These are phyloP conservation scores for Sphyrna mokarran DNA, from an alignment of 2,113 vertebrate genomes.

Conservation along the genomic window DNA sequence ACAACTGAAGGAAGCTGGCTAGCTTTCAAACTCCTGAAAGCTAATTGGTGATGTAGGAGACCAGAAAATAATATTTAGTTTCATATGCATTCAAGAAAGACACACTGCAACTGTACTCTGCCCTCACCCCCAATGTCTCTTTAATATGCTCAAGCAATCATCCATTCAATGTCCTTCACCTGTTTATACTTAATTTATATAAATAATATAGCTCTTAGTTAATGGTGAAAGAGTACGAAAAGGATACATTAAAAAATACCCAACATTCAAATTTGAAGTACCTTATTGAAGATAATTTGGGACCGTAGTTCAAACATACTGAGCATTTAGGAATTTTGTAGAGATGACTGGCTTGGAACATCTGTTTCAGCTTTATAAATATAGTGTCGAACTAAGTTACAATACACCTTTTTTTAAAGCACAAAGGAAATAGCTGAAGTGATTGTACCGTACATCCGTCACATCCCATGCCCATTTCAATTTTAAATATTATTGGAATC, in stretches of 20 bases:
- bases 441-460: neutral
- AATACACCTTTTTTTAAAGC: too few relatives aligned
- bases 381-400: neutral
- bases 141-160: too few relatives aligned
- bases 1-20: neutral
- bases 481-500: neutral
- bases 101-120: too few relatives aligned
- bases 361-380: neutral
- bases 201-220: neutral
- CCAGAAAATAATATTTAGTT: too few relatives aligned
- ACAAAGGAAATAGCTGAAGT: neutral
- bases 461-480: neutral
- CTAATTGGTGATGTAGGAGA: too few relatives aligned
- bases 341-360: neutral
- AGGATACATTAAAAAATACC: neutral
- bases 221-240: neutral
- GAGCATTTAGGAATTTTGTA: neutral
- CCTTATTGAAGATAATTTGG: too few relatives aligned
- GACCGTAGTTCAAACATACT: neutral
- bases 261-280: neutral
- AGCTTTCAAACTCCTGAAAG: neutral
- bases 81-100: too few relatives aligned
- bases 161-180: too few relatives aligned
- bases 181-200: too few relatives aligned
- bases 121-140: too few relatives aligned